Evolutionary conservation across 2,113 vertebrate species (phyloP), one percentile per base, ranked within the genome.

Genomic region (Salvelinus sp.): DNA sequence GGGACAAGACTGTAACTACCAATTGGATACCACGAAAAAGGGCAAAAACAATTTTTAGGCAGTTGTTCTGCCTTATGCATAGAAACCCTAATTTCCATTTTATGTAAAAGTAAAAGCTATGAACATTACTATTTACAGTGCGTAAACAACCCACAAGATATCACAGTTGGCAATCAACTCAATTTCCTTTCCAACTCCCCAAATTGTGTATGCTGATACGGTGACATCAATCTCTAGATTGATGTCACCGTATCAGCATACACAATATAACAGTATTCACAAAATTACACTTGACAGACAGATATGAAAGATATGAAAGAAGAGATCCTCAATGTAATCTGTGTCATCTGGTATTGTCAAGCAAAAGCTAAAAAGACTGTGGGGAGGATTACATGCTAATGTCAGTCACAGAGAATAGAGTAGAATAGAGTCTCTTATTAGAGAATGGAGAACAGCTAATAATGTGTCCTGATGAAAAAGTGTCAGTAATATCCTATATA

Each of bases 291-390:
- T n/a, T 63, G 12, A 65, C 7, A 47, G 38, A 47, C 44, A n/a
- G 13, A 69, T 69, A 48, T 23, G 38, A 69, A 48, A 69, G n/a
- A 25, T 25, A 25, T 25, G 25, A 69, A 23, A 69, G 9, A 23
- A 33, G 7, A 68, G 28, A 20, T 69, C 33, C 33, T 69, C 6
- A 47, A 1, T 1, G 68, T 38, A 44, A 48, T 30, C 20, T 2
- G 65, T 18, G 63, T 60, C 25, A 9, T 48, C 68, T 75, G 72
- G 50, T 74, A 20, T 69, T 81, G 84, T 87, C 79, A 79, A 75
- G 57, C 13, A 14, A 86, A 88, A 89, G 87, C 87, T 87, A 82
- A 85, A 48, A 65, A 87, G 25, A 67, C 88, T 79, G 77, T 63
- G 0, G 82, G 77, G 81, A 85, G 76, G 78, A 79, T 85, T 76